phyloP scores from a whole-genome alignment of 2,888 invertebrate species.

The Timandra comae region DNA sequence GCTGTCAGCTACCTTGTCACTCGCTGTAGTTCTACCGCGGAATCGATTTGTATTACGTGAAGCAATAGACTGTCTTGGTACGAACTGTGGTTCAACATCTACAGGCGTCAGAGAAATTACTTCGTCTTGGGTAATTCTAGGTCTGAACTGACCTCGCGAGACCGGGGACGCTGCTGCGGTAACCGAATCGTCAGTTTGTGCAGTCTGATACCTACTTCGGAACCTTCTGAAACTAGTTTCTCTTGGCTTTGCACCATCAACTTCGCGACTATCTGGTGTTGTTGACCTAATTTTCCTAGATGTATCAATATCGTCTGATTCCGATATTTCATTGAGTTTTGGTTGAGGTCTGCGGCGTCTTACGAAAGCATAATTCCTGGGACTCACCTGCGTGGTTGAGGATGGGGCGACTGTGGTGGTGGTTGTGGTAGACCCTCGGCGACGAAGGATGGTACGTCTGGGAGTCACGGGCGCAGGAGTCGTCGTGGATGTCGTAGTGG shows the following conservation, averaged over 20 bases:
- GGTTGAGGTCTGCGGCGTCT: constrained; percentile 57
- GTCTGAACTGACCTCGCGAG: constrained; percentile 49
- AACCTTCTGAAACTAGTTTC: constrained; percentile 29
- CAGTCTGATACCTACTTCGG: constrained; percentile 40
- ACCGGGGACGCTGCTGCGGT: constrained; percentile 57
- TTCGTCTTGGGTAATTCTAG: constrained; percentile 61
- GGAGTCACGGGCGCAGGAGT: constrained; percentile 26
- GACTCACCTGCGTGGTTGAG: constrained; percentile 73
- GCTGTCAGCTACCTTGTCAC: constrained; percentile 48
- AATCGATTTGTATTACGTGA: constrained; percentile 32
- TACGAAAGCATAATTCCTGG: constrained; percentile 68
- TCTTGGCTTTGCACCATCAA: constrained; percentile 28
- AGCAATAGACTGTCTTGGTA: constrained; percentile 35
- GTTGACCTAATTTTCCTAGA: constrained; percentile 65
- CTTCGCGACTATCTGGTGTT: constrained; percentile 66
- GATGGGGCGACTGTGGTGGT: constrained; percentile 38
- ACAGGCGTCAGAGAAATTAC: constrained; percentile 74
- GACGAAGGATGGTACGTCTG: constrained; percentile 39
- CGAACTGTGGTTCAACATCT: constrained; percentile 52
- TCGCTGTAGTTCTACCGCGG: constrained; percentile 39
- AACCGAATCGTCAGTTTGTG: constrained; percentile 47
- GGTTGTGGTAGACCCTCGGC: constrained; percentile 42
- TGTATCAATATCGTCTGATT: constrained; percentile 39
- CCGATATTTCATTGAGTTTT: constrained; percentile 56
- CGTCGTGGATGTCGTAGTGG: constrained; percentile 32